Evolutionary conservation across 2,113 vertebrate genomes (phyloP), one percentile per base, ranked within the genome.

Genomic region (Chionomys nivalis): DNA sequence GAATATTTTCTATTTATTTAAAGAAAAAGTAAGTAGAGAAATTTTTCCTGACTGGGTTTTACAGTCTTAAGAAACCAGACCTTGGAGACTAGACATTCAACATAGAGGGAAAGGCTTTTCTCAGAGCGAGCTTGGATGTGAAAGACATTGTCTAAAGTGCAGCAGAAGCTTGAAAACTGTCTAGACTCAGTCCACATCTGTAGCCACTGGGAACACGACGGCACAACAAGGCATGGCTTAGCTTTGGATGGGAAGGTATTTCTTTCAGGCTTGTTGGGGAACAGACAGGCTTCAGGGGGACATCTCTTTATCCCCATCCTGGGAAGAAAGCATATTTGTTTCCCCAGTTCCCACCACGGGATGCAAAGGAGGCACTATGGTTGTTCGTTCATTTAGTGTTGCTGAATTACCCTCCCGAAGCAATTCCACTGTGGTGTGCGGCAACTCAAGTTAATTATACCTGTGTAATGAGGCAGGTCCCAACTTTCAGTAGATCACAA

Each of bases 381-480:
- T 26, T 95, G 12, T 92, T 90, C 63, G 63, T 89, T 23, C 8
- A 61, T 79, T 0, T 0, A 76, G 49, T 83, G 79, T 77, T 94
- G 91, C 13, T 17, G 68, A 87, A 21, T 96, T 97, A 92, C 44
- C 26, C 36, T 96, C 17, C 81, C 26, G n/a, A 52, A 96, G 58
- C 78, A 92, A 12, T 73, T 94, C 94, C 95, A 31, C 66, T 86
- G 36, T 94, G 77, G 81, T 91, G 90, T 83, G 77, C 75, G 78
- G 86, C n/a, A 33, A 97, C 90, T 77, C 91, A 70, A 95, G 52
- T 97, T 98, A 97, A 95, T 98, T 87, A 93, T 86, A 52, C 44
- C 73, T 93, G 47, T 89, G 98, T 95, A 98, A 97, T 89, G 93
- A 42, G 26, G 91, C 90, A 81, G 42, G 92, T 97, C 88, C 72